Evolutionary conservation across 2,113 vertebrate species (phyloP), one percentile per base, ranked within the genome.

Genomic region (Laticauda laticaudata): DNA sequence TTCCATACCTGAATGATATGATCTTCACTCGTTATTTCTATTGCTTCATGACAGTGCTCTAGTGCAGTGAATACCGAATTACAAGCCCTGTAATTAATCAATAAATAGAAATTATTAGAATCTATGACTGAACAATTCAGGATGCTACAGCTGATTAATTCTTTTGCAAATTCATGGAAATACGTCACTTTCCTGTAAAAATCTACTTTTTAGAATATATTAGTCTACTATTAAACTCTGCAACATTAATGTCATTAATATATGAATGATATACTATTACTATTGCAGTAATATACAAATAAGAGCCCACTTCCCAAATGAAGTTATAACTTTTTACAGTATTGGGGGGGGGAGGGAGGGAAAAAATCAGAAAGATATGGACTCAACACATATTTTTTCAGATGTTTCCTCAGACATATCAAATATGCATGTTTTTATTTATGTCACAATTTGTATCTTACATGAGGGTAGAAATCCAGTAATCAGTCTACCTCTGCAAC

Each of bases 21-120:
- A 93, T 99, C 98, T 96, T 99, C 99, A 21, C 97, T 99, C 94
- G 99, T 99, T 97, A 99, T 99, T 97, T 99, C 99, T 96, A 99
- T 98, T 55, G 98, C 99, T 97, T 99, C 99, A 12, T 99, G 98
- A 95, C 99, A 99, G 86, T 98, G 98, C 93, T 99, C 99, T 97
- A 99, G 96, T 5, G 99, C 99, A 0, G 98, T 98, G 96, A 99
- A 99, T 94, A 98, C 96, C 3, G 99, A 98, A 96, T 99, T 99
- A 96, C 98, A 99, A 92, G 99, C 99, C 98, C 99, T 99, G 97
- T 14, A 96, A 97, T 96, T 81, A 92, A n/a, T 59, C 97, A 95
- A 97, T 95, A 9, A 95, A 48, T 91, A 86, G 93, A 91, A 75
- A 95, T 90, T 88, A 88, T 91, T 92, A 57, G 69, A 94, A 29